Conservation (phyloP, 1,140 invertebrate genomes). For the Brachionus koreanus region DNA sequence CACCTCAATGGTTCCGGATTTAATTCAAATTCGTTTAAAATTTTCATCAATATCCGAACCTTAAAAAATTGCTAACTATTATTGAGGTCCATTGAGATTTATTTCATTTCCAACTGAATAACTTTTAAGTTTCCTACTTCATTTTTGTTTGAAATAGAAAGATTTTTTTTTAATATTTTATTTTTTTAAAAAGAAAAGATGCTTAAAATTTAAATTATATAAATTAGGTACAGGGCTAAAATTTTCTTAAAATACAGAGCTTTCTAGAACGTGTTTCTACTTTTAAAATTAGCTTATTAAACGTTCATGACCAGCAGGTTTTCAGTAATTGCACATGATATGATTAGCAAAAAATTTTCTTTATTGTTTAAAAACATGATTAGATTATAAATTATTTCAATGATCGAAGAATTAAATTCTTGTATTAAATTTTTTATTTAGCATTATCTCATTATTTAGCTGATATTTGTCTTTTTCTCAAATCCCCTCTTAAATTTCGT, state of each 20-base stretch:
- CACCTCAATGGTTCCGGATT: not conserved
- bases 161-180: not conserved
- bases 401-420: not conserved
- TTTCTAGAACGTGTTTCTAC: not conserved
- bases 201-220: too few species aligned
- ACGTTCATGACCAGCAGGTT: not conserved
- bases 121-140: not conserved
- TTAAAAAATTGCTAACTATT: not conserved
- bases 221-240: too few species aligned
- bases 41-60: not conserved
- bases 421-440: not conserved
- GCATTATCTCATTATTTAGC: not conserved
- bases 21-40: not conserved
- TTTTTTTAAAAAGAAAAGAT: not conserved
- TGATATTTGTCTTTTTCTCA: constrained; percentile 1
- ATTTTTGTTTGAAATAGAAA: too few species aligned
- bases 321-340: not conserved
- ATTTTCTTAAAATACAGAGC: not conserved
- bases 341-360: too few species aligned
- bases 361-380: not conserved
- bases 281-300: not conserved
- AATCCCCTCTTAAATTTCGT: not conserved
- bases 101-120: not conserved
- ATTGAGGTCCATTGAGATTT: not conserved
- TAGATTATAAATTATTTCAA: not conserved